phyloP scores from a whole-genome alignment of 2,113 vertebrate genomes.

The Oncorhynchus gorbuscha region DNA sequence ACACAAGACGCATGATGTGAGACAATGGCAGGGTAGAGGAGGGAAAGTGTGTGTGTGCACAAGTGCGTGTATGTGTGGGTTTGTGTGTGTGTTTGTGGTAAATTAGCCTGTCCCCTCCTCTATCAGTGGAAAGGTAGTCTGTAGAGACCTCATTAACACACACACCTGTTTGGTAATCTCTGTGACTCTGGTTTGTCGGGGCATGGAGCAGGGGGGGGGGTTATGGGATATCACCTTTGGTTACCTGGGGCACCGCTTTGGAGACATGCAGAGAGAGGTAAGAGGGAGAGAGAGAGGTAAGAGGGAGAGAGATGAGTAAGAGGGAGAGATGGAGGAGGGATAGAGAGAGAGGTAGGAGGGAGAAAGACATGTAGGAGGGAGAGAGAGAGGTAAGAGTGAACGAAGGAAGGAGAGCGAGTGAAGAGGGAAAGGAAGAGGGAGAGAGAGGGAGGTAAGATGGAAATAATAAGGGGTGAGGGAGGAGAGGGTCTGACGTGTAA shows the following conservation, averaged over 20 bases:
- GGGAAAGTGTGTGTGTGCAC: not conserved
- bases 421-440: too few relatives aligned
- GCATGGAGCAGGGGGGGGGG: constrained; percentile 7
- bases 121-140: constrained; percentile 58
- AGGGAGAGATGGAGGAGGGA: not conserved
- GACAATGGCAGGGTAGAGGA: too few relatives aligned
- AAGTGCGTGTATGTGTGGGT: not conserved
- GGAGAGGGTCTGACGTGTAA: too few relatives aligned
- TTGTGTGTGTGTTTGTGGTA: not conserved
- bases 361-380: too few relatives aligned
- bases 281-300: not conserved
- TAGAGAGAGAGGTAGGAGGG: too few relatives aligned
- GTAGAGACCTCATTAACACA: constrained; percentile 73
- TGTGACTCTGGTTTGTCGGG: constrained; percentile 46
- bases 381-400: too few relatives aligned
- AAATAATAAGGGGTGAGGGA: too few relatives aligned
- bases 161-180: constrained; percentile 70
- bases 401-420: too few relatives aligned
- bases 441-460: too few relatives aligned
- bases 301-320: not conserved
- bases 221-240: constrained; percentile 4
- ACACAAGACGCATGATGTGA: not conserved
- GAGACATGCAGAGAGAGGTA: not conserved
- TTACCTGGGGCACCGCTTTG: not conserved
- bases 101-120: not conserved